Evolutionary conservation across 2,888 invertebrate species (phyloP).

Genomic region (Trissolcus brochymenae): DNA sequence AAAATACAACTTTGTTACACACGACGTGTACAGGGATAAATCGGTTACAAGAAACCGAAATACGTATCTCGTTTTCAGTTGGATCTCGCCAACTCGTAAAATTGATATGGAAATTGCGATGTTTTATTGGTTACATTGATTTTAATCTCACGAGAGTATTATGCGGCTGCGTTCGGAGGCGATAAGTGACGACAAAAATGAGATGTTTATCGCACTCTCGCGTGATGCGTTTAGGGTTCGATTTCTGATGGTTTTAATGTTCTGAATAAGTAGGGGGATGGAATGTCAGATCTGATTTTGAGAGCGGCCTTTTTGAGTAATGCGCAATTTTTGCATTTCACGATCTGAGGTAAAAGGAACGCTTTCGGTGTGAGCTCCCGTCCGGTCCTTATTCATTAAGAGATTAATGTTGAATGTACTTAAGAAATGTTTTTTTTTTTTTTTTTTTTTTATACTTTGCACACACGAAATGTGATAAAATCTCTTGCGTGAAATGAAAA

Average conservation of each 20-base stretch:
- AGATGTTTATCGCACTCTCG: slow-evolving; percentile 19
- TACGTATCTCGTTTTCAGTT: slow-evolving; percentile 6
- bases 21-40: slow-evolving; percentile 15
- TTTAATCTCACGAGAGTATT: slow-evolving; percentile 23
- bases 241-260: slow-evolving; percentile 27
- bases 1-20: slow-evolving; percentile 9
- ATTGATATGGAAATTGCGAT: slow-evolving; percentile 16
- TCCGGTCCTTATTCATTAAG: slow-evolving; percentile 23
- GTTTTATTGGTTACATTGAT: slow-evolving; percentile 28
- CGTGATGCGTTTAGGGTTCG: slow-evolving; percentile 18
- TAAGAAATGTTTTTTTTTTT: slow-evolving; percentile 14
- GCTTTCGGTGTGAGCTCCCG: slow-evolving; percentile 7
- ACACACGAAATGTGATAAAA: neutral
- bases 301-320: slow-evolving; percentile 27
- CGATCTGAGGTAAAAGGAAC: slow-evolving; percentile 20
- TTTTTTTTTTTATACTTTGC: slow-evolving; percentile 5
- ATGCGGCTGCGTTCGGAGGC: neutral
- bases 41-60: slow-evolving; percentile 8
- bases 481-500: too few relatives aligned
- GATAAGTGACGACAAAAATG: slow-evolving; percentile 15
- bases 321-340: slow-evolving; percentile 26
- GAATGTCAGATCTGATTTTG: slow-evolving; percentile 21
- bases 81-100: slow-evolving; percentile 16
- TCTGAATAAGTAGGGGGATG: slow-evolving; percentile 12
- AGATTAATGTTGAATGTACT: slow-evolving; percentile 1